Conservation (phyloP, 37 sponge, comb jelly and placozoan genomes). For the Halichondria panicea region DNA sequence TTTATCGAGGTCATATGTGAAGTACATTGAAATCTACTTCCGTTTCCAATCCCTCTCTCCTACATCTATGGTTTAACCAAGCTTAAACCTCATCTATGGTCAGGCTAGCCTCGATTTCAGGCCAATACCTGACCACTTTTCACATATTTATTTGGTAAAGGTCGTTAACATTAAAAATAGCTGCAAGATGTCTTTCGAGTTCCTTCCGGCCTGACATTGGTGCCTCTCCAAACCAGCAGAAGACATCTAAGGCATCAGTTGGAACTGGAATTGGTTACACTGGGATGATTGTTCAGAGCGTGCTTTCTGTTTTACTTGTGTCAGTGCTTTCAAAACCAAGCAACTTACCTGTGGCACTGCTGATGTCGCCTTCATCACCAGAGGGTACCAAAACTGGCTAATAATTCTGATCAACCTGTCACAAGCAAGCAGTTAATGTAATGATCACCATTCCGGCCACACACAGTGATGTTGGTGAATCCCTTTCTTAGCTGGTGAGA, state of each 20-base stretch:
- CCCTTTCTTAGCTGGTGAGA: neutral
- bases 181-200: too few species aligned
- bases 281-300: constrained; percentile 1
- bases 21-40: too few species aligned
- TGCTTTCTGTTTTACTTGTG: constrained; percentile 17
- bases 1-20: too few species aligned
- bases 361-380: neutral
- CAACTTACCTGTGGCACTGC: neutral
- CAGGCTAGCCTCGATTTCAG: too few species aligned
- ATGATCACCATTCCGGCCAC: constrained; percentile 1
- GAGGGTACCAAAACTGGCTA: constrained; percentile 9
- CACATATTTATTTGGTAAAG: neutral
- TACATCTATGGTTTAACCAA: too few species aligned
- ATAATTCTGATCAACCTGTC: constrained; percentile 4
- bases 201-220: neutral
- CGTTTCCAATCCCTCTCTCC: too few species aligned
- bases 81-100: too few species aligned
- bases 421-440: constrained; percentile 1
- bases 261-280: constrained; percentile 1
- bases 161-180: neutral
- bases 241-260: neutral
- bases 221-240: neutral
- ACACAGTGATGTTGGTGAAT: constrained; percentile 4
- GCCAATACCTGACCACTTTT: constrained; percentile 11
- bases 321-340: neutral